Conservation (phyloP, 1,140 invertebrate species). For the Copidosoma floridanum region DNA sequence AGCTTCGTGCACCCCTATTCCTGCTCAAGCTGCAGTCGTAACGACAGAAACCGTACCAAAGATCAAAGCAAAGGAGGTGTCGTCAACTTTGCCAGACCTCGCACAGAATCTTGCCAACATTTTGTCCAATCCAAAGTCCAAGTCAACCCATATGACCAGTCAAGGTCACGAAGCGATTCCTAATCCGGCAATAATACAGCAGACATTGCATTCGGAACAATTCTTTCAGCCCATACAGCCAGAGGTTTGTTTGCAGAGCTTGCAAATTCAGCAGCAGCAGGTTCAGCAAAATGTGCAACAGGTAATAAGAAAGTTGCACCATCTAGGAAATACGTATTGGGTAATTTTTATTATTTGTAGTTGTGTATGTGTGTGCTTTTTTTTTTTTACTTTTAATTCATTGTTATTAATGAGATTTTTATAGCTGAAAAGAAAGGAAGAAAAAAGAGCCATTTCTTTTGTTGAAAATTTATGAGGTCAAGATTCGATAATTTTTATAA, state of each 20-base stretch:
- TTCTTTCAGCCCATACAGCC: conserved; percentile 51
- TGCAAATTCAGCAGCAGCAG: conserved; percentile 36
- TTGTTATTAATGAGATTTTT: background rate
- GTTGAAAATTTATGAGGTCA: no score
- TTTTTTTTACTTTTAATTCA: background rate
- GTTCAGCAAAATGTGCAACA: conserved; percentile 38
- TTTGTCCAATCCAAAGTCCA: conserved; percentile 53
- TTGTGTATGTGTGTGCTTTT: no score
- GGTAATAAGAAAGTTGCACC: conserved; percentile 25
- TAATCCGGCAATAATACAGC: conserved; percentile 20
- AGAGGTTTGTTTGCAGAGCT: conserved; percentile 33
- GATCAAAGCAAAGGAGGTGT: conserved; percentile 50
- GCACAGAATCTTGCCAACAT: conserved; percentile 55
- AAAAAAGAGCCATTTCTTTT: background rate
- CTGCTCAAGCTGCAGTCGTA: conserved; percentile 21
- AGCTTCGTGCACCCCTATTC: conserved; percentile 2
- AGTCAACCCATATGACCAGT: conserved; percentile 41
- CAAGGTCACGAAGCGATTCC: conserved; percentile 35
- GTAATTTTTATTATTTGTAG: conserved; percentile 19
- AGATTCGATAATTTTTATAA: no score
- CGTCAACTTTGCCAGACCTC: conserved; percentile 52
- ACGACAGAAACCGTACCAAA: conserved; percentile 40
- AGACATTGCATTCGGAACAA: conserved; percentile 44
- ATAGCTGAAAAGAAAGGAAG: background rate
- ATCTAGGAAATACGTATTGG: conserved; percentile 19